phyloP scores from a whole-genome alignment of 53 echinoderm and acorn worm genomes.

The Luidia sarsii region DNA sequence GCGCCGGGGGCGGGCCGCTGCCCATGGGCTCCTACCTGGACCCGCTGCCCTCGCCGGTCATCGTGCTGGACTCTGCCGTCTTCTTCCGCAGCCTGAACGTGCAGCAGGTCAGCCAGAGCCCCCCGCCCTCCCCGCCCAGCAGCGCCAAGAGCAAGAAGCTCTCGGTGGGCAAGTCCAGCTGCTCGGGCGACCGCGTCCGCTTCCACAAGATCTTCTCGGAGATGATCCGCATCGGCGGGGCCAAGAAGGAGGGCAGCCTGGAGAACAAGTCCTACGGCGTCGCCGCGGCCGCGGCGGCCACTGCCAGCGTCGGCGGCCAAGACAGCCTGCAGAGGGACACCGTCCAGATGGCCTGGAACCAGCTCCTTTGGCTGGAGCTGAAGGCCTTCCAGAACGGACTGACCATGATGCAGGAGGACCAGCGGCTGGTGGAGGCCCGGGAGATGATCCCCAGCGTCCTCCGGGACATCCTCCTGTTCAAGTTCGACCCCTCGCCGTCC shows the following conservation, averaged over 20 bases:
- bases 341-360: constrained; percentile 79
- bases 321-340: constrained; percentile 45
- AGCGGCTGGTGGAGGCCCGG: constrained; percentile 60
- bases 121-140: constrained; percentile 30
- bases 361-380: constrained; percentile 89
- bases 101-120: constrained; percentile 65
- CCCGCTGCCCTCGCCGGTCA: constrained; percentile 62
- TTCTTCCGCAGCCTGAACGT: constrained; percentile 74
- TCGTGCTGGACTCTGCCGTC: constrained; percentile 52
- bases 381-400: constrained; percentile 76
- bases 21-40: constrained; percentile 47
- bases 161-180: constrained; percentile 50
- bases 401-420: constrained; percentile 78
- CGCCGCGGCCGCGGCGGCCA: too few relatives aligned
- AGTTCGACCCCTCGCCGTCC: constrained; percentile 45
- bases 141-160: constrained; percentile 51
- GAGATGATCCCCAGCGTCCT: constrained; percentile 60
- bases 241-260: constrained; percentile 63
- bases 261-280: constrained; percentile 55
- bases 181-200: constrained; percentile 73
- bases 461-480: constrained; percentile 72
- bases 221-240: constrained; percentile 81
- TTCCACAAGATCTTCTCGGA: constrained; percentile 91
- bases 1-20: too few relatives aligned
- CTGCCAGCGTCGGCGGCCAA: too few relatives aligned